A percentile compares a stretch with the other conserved stretches of the same genome.
Conservation (phyloP, 2,113 vertebrate genomes). For the Tapirus terrestris region DNA sequence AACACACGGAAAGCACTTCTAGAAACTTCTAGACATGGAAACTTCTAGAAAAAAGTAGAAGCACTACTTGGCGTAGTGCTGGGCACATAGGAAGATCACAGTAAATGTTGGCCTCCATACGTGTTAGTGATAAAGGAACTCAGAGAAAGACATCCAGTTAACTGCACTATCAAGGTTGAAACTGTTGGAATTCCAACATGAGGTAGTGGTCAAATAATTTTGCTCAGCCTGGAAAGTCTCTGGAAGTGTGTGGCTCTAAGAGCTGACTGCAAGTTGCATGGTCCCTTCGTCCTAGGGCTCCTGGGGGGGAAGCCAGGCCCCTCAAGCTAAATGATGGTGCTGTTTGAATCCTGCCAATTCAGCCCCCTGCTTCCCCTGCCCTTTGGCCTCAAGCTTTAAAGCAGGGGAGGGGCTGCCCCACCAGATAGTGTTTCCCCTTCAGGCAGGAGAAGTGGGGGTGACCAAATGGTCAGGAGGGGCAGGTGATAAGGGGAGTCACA, state of each 20-base stretch:
- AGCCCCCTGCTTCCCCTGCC: not conserved
- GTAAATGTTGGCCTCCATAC: rapidly evolving
- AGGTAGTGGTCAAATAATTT: not conserved
- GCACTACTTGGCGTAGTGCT: not conserved
- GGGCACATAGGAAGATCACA: not conserved
- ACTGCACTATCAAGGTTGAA: not conserved
- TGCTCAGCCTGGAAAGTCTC: not conserved
- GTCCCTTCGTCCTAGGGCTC: not conserved
- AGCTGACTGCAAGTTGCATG: not conserved
- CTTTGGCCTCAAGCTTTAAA: not conserved
- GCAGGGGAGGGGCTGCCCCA: not conserved
- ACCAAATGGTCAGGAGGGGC: not conserved
- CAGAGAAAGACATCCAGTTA: not conserved
- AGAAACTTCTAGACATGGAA: too few species aligned
- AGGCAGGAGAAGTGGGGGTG: not conserved
- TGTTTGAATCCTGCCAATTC: not conserved
- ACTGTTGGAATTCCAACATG: not conserved
- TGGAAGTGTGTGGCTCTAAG: not conserved
- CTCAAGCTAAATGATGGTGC: too few species aligned
- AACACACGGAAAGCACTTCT: not conserved
- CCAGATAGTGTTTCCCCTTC: not conserved
- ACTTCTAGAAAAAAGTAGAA: too few species aligned
- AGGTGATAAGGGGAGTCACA: not conserved
- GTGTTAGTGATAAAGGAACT: not conserved
- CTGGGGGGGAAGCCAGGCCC: not conserved